Evolutionary conservation across 2,113 vertebrate species (phyloP).

Genomic region (Melanostigma gelatinosum): DNA sequence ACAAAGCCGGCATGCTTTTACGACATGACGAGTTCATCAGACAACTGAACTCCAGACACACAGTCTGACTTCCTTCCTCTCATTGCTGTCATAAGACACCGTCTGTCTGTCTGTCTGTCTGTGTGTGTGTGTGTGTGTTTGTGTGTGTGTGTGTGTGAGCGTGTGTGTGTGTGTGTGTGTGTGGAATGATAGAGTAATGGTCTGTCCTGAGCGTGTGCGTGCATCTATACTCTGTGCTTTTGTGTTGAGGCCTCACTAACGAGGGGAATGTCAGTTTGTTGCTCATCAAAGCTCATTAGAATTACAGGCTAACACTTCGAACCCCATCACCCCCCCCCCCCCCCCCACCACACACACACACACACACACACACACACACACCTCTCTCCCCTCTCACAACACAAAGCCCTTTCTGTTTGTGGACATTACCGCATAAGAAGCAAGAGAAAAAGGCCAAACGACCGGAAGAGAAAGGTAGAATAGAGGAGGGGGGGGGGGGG

Average conservation of each 20-base stretch:
- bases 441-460: slow-evolving; percentile 68
- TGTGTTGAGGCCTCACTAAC: slow-evolving; percentile 67
- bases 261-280: slow-evolving; percentile 71
- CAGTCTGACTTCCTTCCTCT: slow-evolving; percentile 2
- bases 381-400: slow-evolving; percentile 41
- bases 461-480: slow-evolving; percentile 73
- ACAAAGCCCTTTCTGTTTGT: slow-evolving; percentile 84
- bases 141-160: neutral
- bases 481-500: slow-evolving; percentile 21
- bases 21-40: neutral
- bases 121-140: slow-evolving; percentile 3
- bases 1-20: neutral
- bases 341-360: slow-evolving; percentile 19
- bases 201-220: slow-evolving; percentile 13
- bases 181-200: neutral
- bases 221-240: slow-evolving; percentile 29
- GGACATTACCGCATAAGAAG: slow-evolving; percentile 67
- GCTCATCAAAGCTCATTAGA: slow-evolving; percentile 76
- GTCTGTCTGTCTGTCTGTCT: neutral
- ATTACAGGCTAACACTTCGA: slow-evolving; percentile 65
- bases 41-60: slow-evolving; percentile 9
- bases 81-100: slow-evolving; percentile 39
- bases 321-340: slow-evolving; percentile 45
- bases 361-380: slow-evolving; percentile 22
- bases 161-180: slow-evolving; percentile 12